Conservation (phyloP, 2,113 vertebrate genomes). For the Hippotragus niger region DNA sequence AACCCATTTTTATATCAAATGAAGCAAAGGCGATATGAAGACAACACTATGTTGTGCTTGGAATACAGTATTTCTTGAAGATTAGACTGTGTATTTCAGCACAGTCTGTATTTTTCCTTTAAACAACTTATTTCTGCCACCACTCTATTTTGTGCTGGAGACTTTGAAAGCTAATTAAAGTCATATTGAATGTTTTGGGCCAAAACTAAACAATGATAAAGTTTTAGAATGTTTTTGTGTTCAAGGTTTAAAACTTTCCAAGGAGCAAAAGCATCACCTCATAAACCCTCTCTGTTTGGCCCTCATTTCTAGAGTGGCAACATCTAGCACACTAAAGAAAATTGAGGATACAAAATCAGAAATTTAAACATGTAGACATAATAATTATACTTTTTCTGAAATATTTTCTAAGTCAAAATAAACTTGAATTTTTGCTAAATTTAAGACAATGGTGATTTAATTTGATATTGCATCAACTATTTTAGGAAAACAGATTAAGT, state of each 20-base stretch:
- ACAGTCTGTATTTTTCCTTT: conserved; percentile 30
- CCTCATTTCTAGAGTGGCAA: not conserved
- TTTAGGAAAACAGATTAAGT: not conserved
- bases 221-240: conserved; percentile 43
- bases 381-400: not conserved
- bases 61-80: conserved; percentile 14
- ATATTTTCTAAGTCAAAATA: not conserved
- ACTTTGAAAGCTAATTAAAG: conserved; percentile 67
- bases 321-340: not conserved
- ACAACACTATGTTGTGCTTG: not conserved
- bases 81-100: not conserved
- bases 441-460: not conserved
- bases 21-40: conserved; percentile 10
- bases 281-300: not conserved
- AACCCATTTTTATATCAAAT: conserved; percentile 39
- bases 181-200: conserved; percentile 40
- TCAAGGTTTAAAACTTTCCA: conserved; percentile 41
- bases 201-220: conserved; percentile 27
- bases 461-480: not conserved
- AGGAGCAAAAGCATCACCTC: not conserved
- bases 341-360: not conserved
- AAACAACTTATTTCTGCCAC: conserved; percentile 40
- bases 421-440: not conserved
- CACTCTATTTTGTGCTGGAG: conserved; percentile 6
- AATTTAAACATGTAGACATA: not conserved